Evolutionary conservation across 2,797 vertebrate species (phyloP).

Genomic region (Pampus argenteus): DNA sequence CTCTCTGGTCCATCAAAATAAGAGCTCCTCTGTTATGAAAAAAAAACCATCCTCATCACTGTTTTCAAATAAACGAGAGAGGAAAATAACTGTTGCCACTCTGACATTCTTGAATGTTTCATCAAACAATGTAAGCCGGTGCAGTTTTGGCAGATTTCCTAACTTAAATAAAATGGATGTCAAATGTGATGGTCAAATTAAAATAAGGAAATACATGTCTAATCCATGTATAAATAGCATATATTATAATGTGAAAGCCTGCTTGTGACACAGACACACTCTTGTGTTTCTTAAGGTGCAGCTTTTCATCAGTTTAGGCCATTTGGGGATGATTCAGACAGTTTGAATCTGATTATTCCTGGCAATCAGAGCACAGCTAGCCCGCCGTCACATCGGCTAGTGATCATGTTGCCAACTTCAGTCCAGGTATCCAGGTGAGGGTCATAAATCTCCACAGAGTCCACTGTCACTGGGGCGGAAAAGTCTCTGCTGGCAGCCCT

Average conservation of each 20-base stretch:
- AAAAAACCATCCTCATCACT: constrained; percentile 37
- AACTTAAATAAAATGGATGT: constrained; percentile 1
- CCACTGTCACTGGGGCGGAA: constrained; percentile 94
- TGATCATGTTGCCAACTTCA: constrained; percentile 98
- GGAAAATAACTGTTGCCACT: neutral
- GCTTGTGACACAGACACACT: constrained; percentile 28
- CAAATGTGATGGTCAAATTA: constrained; percentile 7
- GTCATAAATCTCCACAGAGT: constrained; percentile 98
- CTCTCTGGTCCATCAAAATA: constrained; percentile 28
- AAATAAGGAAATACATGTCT: neutral
- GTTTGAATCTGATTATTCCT: neutral
- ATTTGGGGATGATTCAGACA: constrained; percentile 31
- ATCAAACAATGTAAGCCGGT: constrained; percentile 16
- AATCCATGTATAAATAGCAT: constrained; percentile 48
- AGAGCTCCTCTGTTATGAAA: constrained; percentile 24
- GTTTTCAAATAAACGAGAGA: constrained; percentile 12
- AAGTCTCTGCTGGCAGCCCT: constrained; percentile 93
- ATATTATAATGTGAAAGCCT: constrained; percentile 12
- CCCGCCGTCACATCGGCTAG: constrained; percentile 97
- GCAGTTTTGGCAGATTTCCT: constrained; percentile 39
- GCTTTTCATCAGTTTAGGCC: constrained; percentile 24
- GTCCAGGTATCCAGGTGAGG: constrained; percentile 96
- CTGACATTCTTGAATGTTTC: constrained; percentile 16
- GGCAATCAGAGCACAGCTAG: constrained; percentile 92
- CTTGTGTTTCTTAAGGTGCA: constrained; percentile 58